Conservation (phyloP, 2,797 vertebrate species). For the Ctenosaura bakeri region DNA sequence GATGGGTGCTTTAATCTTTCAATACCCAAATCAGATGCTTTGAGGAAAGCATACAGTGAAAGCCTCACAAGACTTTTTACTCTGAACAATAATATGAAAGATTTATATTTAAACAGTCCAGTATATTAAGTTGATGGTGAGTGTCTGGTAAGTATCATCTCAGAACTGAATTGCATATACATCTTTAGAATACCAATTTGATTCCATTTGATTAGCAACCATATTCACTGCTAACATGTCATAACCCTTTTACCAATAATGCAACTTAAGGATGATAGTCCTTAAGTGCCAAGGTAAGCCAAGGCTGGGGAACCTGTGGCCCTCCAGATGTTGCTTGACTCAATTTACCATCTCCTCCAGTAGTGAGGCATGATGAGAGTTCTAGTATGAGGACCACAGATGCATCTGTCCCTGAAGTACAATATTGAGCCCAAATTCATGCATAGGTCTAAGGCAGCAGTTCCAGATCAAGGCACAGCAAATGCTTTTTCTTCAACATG, state of each 20-base stretch:
- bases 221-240: too few species aligned
- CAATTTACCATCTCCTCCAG: neutral
- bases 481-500: neutral
- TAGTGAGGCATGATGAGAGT: too few species aligned
- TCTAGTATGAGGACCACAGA: too few species aligned
- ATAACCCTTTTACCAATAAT: neutral
- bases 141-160: neutral
- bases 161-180: neutral
- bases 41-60: neutral
- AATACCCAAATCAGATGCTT: neutral
- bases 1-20: constrained; percentile 10
- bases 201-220: neutral
- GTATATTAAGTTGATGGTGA: neutral
- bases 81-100: neutral
- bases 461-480: too few species aligned
- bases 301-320: neutral
- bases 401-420: too few species aligned
- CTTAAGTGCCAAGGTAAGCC: neutral
- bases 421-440: too few species aligned
- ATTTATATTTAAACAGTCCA: neutral
- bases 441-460: too few species aligned
- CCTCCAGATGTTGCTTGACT: neutral
- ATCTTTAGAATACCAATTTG: neutral
- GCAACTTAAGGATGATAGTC: neutral
- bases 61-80: neutral